Evolutionary conservation across 2,888 invertebrate genomes (phyloP).

Genomic region (Leptinotarsa peninsularis): DNA sequence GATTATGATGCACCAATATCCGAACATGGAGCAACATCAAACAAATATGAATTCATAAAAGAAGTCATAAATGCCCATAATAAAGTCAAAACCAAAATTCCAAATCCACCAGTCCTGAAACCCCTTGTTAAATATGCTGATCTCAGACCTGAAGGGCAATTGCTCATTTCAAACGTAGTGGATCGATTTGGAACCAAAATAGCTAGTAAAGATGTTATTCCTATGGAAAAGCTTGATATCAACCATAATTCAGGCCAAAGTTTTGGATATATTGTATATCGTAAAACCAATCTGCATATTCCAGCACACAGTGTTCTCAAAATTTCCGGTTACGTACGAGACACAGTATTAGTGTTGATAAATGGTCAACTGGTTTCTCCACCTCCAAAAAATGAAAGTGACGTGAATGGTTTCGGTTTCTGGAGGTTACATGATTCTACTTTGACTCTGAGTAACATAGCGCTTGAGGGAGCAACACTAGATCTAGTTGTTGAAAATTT

Average conservation of each 20-base stretch:
- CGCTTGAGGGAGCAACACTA: constrained; percentile 56
- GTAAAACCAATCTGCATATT: constrained; percentile 60
- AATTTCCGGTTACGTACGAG: constrained; percentile 65
- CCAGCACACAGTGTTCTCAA: constrained; percentile 55
- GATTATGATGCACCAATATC: constrained; percentile 86
- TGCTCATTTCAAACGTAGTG: constrained; percentile 20
- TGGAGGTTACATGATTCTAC: constrained; percentile 62
- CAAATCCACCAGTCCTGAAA: constrained; percentile 69
- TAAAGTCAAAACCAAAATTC: constrained; percentile 56
- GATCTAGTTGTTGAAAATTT: constrained; percentile 78
- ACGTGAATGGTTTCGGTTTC: constrained; percentile 65
- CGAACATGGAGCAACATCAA: constrained; percentile 90
- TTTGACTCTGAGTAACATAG: constrained; percentile 53
- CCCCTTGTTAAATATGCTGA: constrained; percentile 51
- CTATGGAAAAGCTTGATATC: constrained; percentile 62
- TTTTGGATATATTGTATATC: constrained; percentile 71
- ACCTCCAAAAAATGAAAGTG: constrained; percentile 51
- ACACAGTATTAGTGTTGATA: constrained; percentile 68
- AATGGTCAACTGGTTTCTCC: constrained; percentile 64
- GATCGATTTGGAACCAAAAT: constrained; percentile 40
- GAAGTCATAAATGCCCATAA: constrained; percentile 66
- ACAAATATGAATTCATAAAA: constrained; percentile 81
- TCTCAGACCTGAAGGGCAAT: constrained; percentile 39
- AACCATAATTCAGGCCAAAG: constrained; percentile 68
- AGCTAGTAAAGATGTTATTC: constrained; percentile 51